Conservation (phyloP, 2,113 vertebrate genomes). For the Thymallus thymallus region DNA sequence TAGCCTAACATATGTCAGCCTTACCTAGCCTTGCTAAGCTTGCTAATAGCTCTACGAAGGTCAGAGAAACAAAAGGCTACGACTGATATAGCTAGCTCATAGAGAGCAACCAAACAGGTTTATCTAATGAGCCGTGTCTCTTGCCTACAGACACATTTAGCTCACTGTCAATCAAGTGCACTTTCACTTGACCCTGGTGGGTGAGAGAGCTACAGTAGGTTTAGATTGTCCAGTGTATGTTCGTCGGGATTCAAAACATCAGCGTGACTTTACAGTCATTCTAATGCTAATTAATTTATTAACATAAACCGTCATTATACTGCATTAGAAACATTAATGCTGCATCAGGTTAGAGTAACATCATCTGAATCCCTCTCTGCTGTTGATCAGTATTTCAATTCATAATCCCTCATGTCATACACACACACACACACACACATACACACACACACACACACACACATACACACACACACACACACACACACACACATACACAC, state of each 20-base stretch:
- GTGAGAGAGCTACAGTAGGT: neutral
- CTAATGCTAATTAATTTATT: neutral
- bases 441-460: constrained; percentile 24
- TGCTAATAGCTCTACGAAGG: neutral
- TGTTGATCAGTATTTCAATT: no score
- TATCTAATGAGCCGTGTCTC: neutral
- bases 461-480: neutral
- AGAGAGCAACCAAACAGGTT: neutral
- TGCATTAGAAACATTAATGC: neutral
- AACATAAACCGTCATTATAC: neutral
- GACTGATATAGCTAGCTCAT: neutral
- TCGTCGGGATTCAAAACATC: no score
- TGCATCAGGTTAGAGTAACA: no score
- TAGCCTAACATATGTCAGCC: neutral
- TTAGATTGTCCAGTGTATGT: neutral
- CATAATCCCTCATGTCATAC: no score
- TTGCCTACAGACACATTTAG: neutral
- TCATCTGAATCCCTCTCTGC: no score
- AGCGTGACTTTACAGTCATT: neutral
- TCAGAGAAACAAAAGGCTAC: neutral
- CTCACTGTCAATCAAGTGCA: neutral
- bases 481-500: neutral
- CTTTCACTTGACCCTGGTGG: neutral
- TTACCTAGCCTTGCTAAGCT: neutral
- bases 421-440: neutral